Evolutionary conservation across 1,140 invertebrate genomes (phyloP), one percentile per base, ranked within the genome.

Genomic region (Elysia chlorotica): DNA sequence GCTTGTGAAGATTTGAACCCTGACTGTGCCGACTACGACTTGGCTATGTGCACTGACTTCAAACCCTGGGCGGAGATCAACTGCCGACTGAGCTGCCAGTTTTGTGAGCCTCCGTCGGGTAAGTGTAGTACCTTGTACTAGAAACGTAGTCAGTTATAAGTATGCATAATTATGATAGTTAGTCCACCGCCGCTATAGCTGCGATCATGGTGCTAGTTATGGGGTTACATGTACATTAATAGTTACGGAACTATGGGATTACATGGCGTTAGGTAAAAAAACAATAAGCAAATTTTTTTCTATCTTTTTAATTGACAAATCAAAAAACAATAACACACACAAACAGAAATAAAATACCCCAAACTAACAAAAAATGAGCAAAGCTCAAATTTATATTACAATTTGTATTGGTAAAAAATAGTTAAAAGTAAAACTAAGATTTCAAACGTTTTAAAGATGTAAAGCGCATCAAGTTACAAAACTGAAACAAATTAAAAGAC

Each of bases 21-120:
- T 31, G 30, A 68, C 25, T 74, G 73, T 35, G 35, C 6, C 21
- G 54, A n/a, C n/a, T 69, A 69, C 48, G 73, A 63, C 21, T 10
- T 36, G 2, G 35, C 54, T 36, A 25, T 62, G 1, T 74, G 73
- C 54, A 68, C 25, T 1, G 73, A 61, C 4, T 74, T 62, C 65
- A 31, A 6, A 6, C 4, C n/a, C 23, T 74, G 73, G 73, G 41
- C 73, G 5, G n/a, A 48, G 38, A 10, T 14, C 19, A 68, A 62
- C 56, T 74, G 73, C 35, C 31, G 3, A 21, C 14, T n/a, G 2
- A 62, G 56, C 1, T 74, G 73, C 59, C 33, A 31, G 21, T 68
- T 68, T 37, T 73, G 71, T 59, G 23, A 30, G 33, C 36, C 25
- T n/a, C n/a, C n/a, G n/a, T n/a, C n/a, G n/a, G n/a, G n/a, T n/a